These are phyloP conservation scores for Lordiphosa mommai DNA, from an alignment of 1,140 invertebrate genomes.

Conservation along the genomic window DNA sequence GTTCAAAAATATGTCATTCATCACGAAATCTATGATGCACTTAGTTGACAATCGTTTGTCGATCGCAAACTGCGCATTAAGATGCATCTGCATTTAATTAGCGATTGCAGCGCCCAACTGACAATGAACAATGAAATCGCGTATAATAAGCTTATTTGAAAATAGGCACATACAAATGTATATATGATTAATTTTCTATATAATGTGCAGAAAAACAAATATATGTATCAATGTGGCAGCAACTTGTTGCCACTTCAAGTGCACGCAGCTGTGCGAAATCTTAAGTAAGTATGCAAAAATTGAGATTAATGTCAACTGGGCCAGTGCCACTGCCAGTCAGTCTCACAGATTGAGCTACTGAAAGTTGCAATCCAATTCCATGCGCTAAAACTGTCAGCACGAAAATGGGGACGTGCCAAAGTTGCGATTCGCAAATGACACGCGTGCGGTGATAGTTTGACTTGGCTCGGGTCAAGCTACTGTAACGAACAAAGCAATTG, in stretches of 20 bases:
- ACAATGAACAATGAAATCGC: conserved; percentile 60
- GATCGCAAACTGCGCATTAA: conserved; percentile 48
- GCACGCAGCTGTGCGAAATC: conserved; percentile 58
- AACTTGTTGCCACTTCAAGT: conserved; percentile 33
- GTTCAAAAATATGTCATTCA: too few species aligned
- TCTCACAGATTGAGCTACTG: conserved; percentile 8
- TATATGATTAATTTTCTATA: conserved; percentile 7
- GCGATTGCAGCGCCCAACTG: conserved; percentile 17
- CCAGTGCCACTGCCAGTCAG: conserved; percentile 12
- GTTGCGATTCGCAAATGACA: conserved; percentile 63
- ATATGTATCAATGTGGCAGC: conserved; percentile 5
- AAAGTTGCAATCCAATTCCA: conserved; percentile 17
- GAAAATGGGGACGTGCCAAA: conserved; percentile 67
- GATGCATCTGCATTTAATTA: conserved; percentile 41
- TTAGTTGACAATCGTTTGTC: background rate
- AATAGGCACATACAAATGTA: conserved; percentile 31
- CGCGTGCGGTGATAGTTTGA: conserved; percentile 41
- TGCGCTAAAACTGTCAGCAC: conserved; percentile 48
- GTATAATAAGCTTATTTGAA: conserved; percentile 59
- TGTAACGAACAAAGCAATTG: conserved; percentile 10
- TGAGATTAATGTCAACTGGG: conserved; percentile 61
- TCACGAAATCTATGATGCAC: background rate
- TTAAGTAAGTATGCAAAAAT: conserved; percentile 72
- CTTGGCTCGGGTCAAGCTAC: background rate
- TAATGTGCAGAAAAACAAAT: conserved; percentile 3